Evolutionary conservation across 2,888 invertebrate species (phyloP), one percentile per base, ranked within the genome.

Genomic region (Acanthosoma haemorrhoidale): DNA sequence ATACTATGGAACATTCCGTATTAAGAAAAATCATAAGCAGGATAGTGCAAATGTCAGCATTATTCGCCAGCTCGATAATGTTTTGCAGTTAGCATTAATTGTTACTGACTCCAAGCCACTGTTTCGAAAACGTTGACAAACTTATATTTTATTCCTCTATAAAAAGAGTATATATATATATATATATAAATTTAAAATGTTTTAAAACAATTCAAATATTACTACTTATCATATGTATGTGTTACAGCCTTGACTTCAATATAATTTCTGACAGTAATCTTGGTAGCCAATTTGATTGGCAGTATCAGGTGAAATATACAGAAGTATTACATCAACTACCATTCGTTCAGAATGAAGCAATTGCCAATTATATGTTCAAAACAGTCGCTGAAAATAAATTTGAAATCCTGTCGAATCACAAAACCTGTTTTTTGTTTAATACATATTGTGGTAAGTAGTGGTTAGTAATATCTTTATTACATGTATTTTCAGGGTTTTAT

Each of bases 241-340:
- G 32, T 59, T 59, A 31, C 32, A 59, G 59, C 16, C 21, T 31
- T 16, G 32, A 59, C 31, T 59, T 59, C 29, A 4, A 4, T 9
- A 31, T 59, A 34, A 6, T 59, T 13, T 59, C 59, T 8, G 59
- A 59, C 15, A 51, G 21, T 13, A 51, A 51, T n/a, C 31, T 59
- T 32, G 59, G 59, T 2, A 34, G 29, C 3, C 32, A 16, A 32
- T 59, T 34, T 59, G 59, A 87, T 75, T 90, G 89, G 89, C 85
- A 85, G 75, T 90, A 90, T 77, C 83, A 85, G 0, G 86, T 77
- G 13, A 70, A 73, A 34, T 89, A 89, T 76, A 84, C 81, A 2
- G 89, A 90, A 77, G 81, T 82, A 74, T 80, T 89, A 57, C 85
- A 86, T 2, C 84, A 87, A 72, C 82, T 88, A 80, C 88, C 89